These are phyloP conservation scores for Danio tinwini DNA, from an alignment of 2,797 vertebrate species.

Conservation along the genomic window DNA sequence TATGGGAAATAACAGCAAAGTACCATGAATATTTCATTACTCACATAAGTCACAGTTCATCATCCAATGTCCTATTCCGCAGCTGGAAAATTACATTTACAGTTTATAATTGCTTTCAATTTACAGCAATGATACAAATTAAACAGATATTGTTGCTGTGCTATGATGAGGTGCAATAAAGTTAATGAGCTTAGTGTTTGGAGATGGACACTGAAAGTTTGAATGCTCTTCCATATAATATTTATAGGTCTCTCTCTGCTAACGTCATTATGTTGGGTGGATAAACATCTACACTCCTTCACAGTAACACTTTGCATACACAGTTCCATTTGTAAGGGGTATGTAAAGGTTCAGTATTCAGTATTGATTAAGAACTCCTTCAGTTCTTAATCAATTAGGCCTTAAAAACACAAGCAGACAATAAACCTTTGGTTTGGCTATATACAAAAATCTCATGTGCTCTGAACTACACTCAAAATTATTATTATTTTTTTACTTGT, in stretches of 20 bases:
- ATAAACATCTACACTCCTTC: not conserved
- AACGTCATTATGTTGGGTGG: not conserved
- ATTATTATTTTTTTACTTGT: too few species aligned
- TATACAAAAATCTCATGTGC: too few species aligned
- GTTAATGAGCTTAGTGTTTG: constrained; percentile 40
- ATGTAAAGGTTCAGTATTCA: too few species aligned
- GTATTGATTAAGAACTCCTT: too few species aligned
- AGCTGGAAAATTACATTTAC: constrained; percentile 44
- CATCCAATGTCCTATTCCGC: constrained; percentile 34
- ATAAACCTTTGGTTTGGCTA: too few species aligned
- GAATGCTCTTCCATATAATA: not conserved
- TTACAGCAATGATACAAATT: constrained; percentile 43
- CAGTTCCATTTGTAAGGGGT: too few species aligned
- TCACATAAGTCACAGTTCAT: constrained; percentile 35
- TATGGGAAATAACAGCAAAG: constrained; percentile 47
- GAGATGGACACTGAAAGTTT: constrained; percentile 19
- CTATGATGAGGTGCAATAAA: constrained; percentile 29
- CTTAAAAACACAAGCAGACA: too few species aligned
- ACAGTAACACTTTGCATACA: too few species aligned
- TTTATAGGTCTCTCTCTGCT: constrained; percentile 5
- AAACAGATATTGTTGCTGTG: constrained; percentile 32
- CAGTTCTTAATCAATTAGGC: too few species aligned
- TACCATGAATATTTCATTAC: constrained; percentile 44
- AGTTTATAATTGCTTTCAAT: constrained; percentile 40
- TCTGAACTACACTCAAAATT: too few species aligned